Evolutionary conservation across 1,140 invertebrate genomes (phyloP), one percentile per base, ranked within the genome.

Genomic region (Dendrolimus punctatus): DNA sequence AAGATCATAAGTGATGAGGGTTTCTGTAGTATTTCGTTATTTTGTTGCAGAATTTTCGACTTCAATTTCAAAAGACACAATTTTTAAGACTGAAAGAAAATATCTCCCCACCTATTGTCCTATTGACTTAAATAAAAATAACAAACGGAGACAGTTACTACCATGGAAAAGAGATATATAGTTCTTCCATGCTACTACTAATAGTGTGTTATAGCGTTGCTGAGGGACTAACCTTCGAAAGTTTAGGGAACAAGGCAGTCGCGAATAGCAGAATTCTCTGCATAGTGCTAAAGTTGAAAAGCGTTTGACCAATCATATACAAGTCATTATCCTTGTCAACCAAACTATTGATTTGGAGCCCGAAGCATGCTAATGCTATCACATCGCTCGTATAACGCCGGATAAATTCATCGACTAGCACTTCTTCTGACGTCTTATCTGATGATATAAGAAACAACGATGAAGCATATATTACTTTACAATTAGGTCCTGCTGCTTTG

Each of bases 241-340:
- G 6, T 49, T 49, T 49, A 9, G 38, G 37, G 5, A 39, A 49
- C 38, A 9, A 39, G 6, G 38, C n/a, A 6, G 47, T 39, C 47
- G 40, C 6, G 9, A 39, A 49, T 37, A 39, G 40, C 6, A 7
- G n/a, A 6, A 49, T 5, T 49, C 38, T 49, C 36, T 49, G 9
- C 47, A 36, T 39, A 39, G 40, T 9, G 5, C 37, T 49, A n/a
- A 49, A 39, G 4, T 36, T n/a, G 4, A 39, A 37, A 3, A 8
- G 8, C 6, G 38, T 39, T 49, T 49, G 36, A 4, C 47, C 47
- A n/a, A 39, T 39, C 8, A n/a, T 39, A 40, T 49, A 49, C 1
- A 49, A 49, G 2, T 49, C 39, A 39, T 49, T 49, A 9, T 49
- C 4, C 6, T 39, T 36, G 40, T 49, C 38, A n/a, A 39, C n/a